Conservation (phyloP, 2,113 vertebrate genomes). For the Arizona elegans region DNA sequence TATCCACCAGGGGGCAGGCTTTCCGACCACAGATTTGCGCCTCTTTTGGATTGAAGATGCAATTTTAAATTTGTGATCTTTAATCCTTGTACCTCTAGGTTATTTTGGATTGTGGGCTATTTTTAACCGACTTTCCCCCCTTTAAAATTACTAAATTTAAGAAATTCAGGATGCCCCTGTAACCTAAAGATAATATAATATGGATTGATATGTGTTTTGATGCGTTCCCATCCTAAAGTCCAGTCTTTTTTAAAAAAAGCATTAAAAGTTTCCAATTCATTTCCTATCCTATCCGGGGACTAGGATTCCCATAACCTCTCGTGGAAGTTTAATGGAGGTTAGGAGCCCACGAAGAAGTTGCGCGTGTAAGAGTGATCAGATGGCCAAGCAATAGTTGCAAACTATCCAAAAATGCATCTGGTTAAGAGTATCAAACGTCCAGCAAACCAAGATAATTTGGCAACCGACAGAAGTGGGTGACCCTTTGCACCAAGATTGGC, state of each 20-base stretch:
- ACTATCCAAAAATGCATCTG: background rate
- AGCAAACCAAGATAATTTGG: background rate
- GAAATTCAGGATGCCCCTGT: background rate
- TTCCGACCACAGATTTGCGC: background rate
- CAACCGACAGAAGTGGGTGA: background rate
- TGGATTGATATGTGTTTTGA: background rate
- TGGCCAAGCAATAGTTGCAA: background rate
- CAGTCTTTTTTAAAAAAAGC: background rate
- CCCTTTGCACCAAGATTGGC: background rate
- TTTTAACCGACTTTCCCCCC: background rate
- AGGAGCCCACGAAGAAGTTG: background rate
- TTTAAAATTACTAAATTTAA: background rate
- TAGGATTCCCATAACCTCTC: background rate
- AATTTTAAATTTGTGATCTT: background rate
- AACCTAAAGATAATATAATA: background rate
- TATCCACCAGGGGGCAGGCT: background rate
- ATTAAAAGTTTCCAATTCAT: background rate
- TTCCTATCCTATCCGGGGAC: background rate
- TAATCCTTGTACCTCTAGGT: background rate
- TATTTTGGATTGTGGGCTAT: background rate
- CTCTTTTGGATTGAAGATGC: background rate
- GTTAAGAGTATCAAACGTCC: too few species aligned
- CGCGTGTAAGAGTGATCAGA: background rate
- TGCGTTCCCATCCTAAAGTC: background rate
- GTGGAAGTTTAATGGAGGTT: background rate